Conservation (phyloP, 2,888 invertebrate genomes). For the Meteorus colon region DNA sequence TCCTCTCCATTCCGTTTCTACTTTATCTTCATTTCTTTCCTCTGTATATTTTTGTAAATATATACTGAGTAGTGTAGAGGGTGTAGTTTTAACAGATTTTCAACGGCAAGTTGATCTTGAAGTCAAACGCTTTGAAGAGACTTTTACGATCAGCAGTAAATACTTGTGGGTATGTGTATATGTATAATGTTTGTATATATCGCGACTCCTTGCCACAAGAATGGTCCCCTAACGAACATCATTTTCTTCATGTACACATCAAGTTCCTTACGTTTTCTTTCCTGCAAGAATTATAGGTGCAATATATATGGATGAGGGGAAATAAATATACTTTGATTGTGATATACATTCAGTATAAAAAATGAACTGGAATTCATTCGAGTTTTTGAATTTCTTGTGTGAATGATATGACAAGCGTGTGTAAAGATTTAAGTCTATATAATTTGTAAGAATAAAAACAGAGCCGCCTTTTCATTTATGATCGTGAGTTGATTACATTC, state of each 20-base stretch:
- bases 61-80: slow-evolving; percentile 14
- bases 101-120: slow-evolving; percentile 36
- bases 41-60: background rate
- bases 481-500: too few species aligned
- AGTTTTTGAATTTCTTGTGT: too few species aligned
- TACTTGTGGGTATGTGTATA: slow-evolving; percentile 44
- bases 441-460: too few species aligned
- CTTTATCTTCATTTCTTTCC: background rate
- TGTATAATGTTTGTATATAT: slow-evolving; percentile 18
- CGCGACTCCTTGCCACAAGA: slow-evolving; percentile 26
- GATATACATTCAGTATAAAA: too few species aligned
- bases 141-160: slow-evolving; percentile 53
- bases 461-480: too few species aligned
- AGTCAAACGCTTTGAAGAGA: slow-evolving; percentile 52
- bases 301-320: too few species aligned
- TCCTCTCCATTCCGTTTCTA: background rate
- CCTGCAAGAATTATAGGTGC: too few species aligned
- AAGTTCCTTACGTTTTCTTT: background rate
- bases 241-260: slow-evolving; percentile 33
- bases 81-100: slow-evolving; percentile 35
- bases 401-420: too few species aligned
- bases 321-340: too few species aligned
- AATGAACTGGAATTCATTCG: too few species aligned
- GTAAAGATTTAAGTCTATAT: too few species aligned
- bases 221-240: slow-evolving; percentile 50